phyloP scores from a whole-genome alignment of 2,888 invertebrate genomes.

The Macrophya alboannulata region DNA sequence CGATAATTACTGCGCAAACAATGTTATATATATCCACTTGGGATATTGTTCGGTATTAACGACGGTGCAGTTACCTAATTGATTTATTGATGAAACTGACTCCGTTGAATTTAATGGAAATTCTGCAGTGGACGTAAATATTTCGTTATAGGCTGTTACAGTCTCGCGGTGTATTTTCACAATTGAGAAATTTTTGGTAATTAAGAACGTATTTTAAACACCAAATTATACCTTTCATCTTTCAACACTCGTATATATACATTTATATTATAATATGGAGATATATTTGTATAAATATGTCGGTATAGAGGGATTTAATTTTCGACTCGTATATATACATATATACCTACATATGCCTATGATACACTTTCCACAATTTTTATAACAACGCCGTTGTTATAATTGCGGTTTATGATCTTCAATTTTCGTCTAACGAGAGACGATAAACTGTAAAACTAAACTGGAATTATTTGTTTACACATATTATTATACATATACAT shows the following conservation, averaged over 20 bases:
- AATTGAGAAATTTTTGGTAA: background rate
- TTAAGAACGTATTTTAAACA: constrained; percentile 26
- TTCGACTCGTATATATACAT: background rate
- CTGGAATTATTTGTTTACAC: background rate
- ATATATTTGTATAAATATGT: background rate
- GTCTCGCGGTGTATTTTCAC: background rate
- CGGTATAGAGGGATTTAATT: background rate
- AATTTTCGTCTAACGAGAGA: background rate
- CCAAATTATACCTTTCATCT: constrained; percentile 29
- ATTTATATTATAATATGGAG: background rate
- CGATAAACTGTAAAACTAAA: background rate
- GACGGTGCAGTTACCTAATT: background rate
- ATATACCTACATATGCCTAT: too few species aligned
- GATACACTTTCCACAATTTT: background rate
- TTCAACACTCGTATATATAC: background rate
- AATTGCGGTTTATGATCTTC: background rate
- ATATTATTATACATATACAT: background rate
- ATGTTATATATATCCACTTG: background rate
- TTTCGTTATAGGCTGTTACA: background rate
- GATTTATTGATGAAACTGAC: background rate
- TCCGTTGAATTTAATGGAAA: background rate
- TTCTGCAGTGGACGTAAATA: background rate
- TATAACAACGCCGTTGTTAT: background rate
- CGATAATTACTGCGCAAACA: background rate
- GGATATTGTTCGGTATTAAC: background rate